Evolutionary conservation across 2,888 invertebrate species (phyloP).

Genomic region (Pyrrhopygopsis socrates): DNA sequence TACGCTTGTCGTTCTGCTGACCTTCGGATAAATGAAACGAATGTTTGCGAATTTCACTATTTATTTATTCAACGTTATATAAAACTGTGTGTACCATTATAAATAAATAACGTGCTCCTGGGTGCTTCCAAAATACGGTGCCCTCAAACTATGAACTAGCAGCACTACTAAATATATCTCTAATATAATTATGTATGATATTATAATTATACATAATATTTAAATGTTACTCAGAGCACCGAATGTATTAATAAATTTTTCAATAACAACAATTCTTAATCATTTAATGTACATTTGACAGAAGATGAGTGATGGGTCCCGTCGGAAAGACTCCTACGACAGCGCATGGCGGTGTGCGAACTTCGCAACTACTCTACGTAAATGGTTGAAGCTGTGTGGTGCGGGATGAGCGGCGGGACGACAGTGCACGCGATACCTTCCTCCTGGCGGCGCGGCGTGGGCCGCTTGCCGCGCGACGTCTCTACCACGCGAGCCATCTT

Average conservation of each 20-base stretch:
- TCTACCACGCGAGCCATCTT: conserved; percentile 80
- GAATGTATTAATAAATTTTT: conserved; percentile 33
- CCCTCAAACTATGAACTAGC: conserved; percentile 16
- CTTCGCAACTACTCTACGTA: conserved; percentile 89
- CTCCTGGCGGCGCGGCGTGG: conserved; percentile 76
- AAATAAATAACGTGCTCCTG: conserved; percentile 73
- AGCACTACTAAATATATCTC: too few relatives aligned
- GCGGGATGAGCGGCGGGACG: conserved; percentile 89
- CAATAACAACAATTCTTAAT: conserved; percentile 8
- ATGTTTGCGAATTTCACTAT: conserved; percentile 72
- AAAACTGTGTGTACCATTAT: conserved; percentile 71
- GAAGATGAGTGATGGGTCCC: neutral
- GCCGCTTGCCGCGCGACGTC: conserved; percentile 47
- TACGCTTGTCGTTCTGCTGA: conserved; percentile 83
- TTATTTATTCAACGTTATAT: conserved; percentile 84
- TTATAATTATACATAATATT: too few relatives aligned
- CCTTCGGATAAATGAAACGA: conserved; percentile 90
- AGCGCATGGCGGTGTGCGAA: conserved; percentile 36
- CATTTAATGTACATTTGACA: too few relatives aligned
- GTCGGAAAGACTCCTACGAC: neutral
- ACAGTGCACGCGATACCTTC: conserved; percentile 87
- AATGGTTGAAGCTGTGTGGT: conserved; percentile 90
- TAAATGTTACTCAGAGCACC: neutral
- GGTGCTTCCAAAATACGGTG: conserved; percentile 77
- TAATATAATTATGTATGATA: too few relatives aligned